These are phyloP conservation scores for Conops quadrifasciatus DNA, from an alignment of 2,888 invertebrate species.

Conservation along the genomic window DNA sequence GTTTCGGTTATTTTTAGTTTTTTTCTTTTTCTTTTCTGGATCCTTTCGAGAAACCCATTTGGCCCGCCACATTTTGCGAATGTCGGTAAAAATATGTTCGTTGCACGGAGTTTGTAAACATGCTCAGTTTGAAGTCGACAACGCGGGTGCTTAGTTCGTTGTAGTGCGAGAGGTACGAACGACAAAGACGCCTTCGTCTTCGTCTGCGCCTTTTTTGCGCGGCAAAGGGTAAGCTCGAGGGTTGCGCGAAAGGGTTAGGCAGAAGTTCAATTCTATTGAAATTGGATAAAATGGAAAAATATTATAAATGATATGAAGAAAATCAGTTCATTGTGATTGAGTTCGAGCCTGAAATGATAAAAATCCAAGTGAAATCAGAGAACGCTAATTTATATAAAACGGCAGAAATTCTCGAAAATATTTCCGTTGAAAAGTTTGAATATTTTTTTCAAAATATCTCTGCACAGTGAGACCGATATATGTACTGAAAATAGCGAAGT, in stretches of 20 bases:
- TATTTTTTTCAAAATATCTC: too few relatives aligned
- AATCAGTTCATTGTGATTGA: too few relatives aligned
- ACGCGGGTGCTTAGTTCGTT: slow-evolving; percentile 52
- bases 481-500: too few relatives aligned
- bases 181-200: slow-evolving; percentile 29
- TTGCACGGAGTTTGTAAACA: slow-evolving; percentile 55
- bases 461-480: too few relatives aligned
- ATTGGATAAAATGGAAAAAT: neutral
- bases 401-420: too few relatives aligned
- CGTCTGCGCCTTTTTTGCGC: neutral
- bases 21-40: slow-evolving; percentile 29
- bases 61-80: slow-evolving; percentile 41
- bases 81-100: slow-evolving; percentile 41
- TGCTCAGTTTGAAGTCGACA: slow-evolving; percentile 61
- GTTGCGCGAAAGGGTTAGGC: neutral
- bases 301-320: too few relatives aligned
- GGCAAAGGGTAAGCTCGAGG: neutral
- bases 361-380: too few relatives aligned
- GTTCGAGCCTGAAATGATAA: too few relatives aligned
- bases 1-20: slow-evolving; percentile 16
- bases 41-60: slow-evolving; percentile 41
- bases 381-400: too few relatives aligned
- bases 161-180: slow-evolving; percentile 45
- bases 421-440: neutral
- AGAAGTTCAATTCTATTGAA: neutral